A percentile compares a stretch with the other conserved stretches of the same genome.
These are phyloP conservation scores for Cacoxenus indagator DNA, from an alignment of 2,888 invertebrate genomes.

Conservation along the genomic window DNA sequence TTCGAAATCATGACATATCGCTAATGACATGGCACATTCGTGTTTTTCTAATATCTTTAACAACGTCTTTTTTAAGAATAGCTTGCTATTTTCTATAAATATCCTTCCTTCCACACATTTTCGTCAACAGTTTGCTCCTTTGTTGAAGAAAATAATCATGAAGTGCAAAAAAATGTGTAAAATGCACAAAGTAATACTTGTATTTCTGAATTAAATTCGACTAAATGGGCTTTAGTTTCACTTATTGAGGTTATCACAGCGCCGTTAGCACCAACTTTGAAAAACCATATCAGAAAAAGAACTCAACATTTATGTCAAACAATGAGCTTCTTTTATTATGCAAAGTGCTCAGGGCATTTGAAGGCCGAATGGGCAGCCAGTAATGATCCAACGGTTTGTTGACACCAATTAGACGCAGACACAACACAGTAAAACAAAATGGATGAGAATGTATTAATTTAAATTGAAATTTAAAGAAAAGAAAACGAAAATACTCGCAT, in stretches of 20 bases:
- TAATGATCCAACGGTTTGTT: constrained; percentile 23
- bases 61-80: background rate
- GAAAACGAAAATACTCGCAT: constrained; percentile 21
- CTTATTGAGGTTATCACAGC: constrained; percentile 7
- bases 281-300: background rate
- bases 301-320: background rate
- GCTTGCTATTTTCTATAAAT: too few relatives aligned
- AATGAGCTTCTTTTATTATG: background rate
- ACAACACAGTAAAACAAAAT: background rate
- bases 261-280: background rate
- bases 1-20: background rate
- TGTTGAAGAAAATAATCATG: too few relatives aligned
- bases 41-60: background rate
- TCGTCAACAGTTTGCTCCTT: too few relatives aligned
- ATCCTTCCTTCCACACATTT: too few relatives aligned
- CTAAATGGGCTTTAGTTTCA: too few relatives aligned
- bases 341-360: background rate
- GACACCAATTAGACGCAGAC: constrained; percentile 26
- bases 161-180: too few relatives aligned
- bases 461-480: background rate
- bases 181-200: too few relatives aligned
- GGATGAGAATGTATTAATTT: background rate
- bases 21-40: background rate
- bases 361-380: background rate
- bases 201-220: too few relatives aligned